These are phyloP conservation scores for Papilio helenus DNA, from an alignment of 1,140 invertebrate genomes.

Conservation along the genomic window DNA sequence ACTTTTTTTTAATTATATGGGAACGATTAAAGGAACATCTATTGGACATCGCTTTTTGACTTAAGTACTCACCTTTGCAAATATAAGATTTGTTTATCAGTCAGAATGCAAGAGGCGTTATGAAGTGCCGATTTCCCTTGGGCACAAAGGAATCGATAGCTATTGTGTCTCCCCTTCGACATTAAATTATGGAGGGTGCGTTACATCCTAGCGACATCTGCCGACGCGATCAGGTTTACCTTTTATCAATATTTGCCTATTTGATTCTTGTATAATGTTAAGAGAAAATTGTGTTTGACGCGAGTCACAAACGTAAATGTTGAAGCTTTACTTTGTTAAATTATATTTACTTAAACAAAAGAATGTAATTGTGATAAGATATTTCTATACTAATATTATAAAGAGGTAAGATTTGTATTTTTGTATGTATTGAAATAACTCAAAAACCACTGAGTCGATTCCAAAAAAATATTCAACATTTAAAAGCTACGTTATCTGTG, in stretches of 20 bases:
- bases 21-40: background rate
- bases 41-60: background rate
- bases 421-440: too few species aligned
- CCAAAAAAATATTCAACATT: too few species aligned
- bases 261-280: conserved; percentile 59
- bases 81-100: conserved; percentile 50
- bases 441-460: too few species aligned
- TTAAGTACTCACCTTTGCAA: conserved; percentile 28
- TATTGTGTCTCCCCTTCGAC: conserved; percentile 68
- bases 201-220: conserved; percentile 61
- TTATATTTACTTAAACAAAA: background rate
- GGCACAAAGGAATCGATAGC: conserved; percentile 68
- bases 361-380: too few species aligned
- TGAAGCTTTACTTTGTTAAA: background rate
- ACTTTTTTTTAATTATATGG: background rate
- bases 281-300: conserved; percentile 52
- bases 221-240: conserved; percentile 63
- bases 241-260: conserved; percentile 77
- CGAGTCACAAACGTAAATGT: conserved; percentile 39
- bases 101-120: conserved; percentile 60
- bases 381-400: too few species aligned
- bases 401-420: too few species aligned
- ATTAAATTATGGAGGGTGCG: conserved; percentile 73
- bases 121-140: conserved; percentile 65
- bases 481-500: too few species aligned